Base-by-base conservation (phyloP, 2,113 vertebrate genomes). In the Ciconia boyciana region DNA sequence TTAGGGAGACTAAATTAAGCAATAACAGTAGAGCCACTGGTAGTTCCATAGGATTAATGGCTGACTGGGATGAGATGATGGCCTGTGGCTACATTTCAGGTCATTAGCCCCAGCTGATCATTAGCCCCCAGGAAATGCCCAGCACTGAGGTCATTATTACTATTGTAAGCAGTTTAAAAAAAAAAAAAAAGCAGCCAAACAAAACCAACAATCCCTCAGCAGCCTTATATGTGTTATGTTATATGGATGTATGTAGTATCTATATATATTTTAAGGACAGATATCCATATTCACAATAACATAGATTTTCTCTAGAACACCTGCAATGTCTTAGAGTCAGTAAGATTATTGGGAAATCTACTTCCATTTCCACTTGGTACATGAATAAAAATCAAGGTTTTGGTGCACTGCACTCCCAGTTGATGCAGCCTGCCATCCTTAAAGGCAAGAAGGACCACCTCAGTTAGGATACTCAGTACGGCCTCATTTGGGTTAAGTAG, bases 1-100 rank as follows among this genome's bases (percentile, higher is more conserved):
- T 96, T 95, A 98, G 52, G 86, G 89, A 88, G 72, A 96, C 90
- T 96, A 97, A 98, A 98, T 98, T 96, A 98, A 98, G 96, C 94
- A 97, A 83, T 97, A 97, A 96, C 79, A 97, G 94, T 92, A 94
- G 93, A 94, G 90, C 83, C 91, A 88, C n/a, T 95, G 79, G 89
- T 94, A 90, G 95, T 97, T 98, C 90, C 80, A 79, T 26, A 95
- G 93, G 93, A 98, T 98, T 98, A 98, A 98, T 97, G 94, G 79
- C 58, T 93, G 64, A 15, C 79, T 97, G 94, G 93, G 95, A 97
- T 95, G 86, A 97, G 97, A 84, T 97, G 97, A 97, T 98, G 94
- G 94, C 92, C 96, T 94, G 78, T 86, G 70, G 90, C 83, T 95
- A 61, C 85, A 89, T 86, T 97, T 94, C 94, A 97, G 95, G 72